Percentiles rank a stretch among this genome's conserved stretches.
Conservation (phyloP, 1,140 invertebrate species). For the Lamellibrachia luymesi region DNA sequence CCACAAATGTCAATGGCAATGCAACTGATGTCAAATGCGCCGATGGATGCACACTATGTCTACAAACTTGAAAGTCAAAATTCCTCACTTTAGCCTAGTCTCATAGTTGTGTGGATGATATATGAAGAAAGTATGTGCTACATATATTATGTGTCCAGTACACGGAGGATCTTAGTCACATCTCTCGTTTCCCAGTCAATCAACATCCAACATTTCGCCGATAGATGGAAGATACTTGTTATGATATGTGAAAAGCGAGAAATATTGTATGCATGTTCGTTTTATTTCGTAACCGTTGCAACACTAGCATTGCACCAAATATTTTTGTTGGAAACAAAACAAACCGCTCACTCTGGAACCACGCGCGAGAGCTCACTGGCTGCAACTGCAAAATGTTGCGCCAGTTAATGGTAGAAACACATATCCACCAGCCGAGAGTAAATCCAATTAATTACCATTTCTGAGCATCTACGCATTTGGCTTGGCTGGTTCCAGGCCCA, state of each 20-base stretch:
- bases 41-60: neutral
- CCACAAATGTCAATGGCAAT: too few relatives aligned
- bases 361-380: too few relatives aligned
- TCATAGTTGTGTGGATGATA: neutral
- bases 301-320: neutral
- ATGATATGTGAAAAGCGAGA: neutral
- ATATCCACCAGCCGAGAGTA: too few relatives aligned
- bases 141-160: neutral
- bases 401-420: too few relatives aligned
- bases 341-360: too few relatives aligned
- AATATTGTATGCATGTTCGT: neutral
- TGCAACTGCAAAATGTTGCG: too few relatives aligned
- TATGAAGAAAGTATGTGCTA: neutral
- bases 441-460: too few relatives aligned
- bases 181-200: neutral
- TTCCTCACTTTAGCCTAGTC: neutral
- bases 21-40: too few relatives aligned
- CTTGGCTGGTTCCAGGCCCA: neutral
- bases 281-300: neutral
- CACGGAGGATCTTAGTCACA: neutral
- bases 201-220: neutral
- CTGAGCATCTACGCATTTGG: too few relatives aligned
- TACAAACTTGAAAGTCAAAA: neutral
- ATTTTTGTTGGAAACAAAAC: too few relatives aligned
- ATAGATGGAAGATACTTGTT: neutral